Percentiles rank a stretch among this genome's conserved stretches.
Evolutionary conservation across 2,113 vertebrate genomes (phyloP).

Genomic region (Sphyrna mokarran): DNA sequence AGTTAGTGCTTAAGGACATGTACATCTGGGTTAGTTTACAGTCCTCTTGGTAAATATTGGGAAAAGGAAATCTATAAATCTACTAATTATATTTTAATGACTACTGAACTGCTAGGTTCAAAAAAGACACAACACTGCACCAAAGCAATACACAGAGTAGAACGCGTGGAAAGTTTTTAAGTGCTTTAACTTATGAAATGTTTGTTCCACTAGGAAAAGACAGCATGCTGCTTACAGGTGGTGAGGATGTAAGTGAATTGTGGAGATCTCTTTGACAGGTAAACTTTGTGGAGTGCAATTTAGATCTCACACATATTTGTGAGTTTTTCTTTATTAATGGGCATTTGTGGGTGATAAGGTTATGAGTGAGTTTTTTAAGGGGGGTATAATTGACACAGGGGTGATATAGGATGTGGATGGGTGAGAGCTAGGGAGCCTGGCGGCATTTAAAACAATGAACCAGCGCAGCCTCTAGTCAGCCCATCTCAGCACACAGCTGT

Average conservation of each 20-base stretch:
- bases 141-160: not conserved
- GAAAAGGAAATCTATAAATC: not conserved
- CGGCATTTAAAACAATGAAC: no score
- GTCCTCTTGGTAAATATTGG: not conserved
- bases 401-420: no score
- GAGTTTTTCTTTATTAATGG: not conserved
- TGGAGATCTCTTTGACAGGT: not conserved
- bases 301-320: not conserved
- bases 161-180: not conserved
- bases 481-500: no score
- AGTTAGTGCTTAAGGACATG: not conserved
- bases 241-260: not conserved
- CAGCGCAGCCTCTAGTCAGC: no score
- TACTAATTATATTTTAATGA: slow-evolving; percentile 2
- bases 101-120: not conserved
- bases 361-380: no score
- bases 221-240: not conserved
- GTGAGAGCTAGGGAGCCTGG: no score
- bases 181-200: not conserved
- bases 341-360: no score
- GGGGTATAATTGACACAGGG: no score
- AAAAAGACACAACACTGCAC: not conserved
- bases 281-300: not conserved
- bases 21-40: slow-evolving; percentile 22
- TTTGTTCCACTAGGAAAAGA: not conserved